These are phyloP conservation scores for Troilus luridus DNA, from an alignment of 2,888 invertebrate species.

Conservation along the genomic window DNA sequence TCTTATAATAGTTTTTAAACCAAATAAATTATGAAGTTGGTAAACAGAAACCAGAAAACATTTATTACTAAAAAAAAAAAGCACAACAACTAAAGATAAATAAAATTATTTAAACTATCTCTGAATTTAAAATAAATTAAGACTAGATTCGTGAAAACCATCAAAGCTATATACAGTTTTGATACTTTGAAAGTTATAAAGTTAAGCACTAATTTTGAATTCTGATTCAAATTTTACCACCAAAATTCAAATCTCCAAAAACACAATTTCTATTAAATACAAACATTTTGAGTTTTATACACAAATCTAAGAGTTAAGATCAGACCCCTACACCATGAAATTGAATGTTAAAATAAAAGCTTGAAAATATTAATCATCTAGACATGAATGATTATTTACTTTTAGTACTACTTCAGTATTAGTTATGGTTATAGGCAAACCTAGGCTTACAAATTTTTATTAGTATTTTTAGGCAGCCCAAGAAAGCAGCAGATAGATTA, in stretches of 20 bases:
- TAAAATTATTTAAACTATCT: not conserved
- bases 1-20: too few relatives aligned
- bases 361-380: not conserved
- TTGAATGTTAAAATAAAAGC: not conserved
- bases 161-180: not conserved
- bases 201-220: not conserved
- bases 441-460: too few relatives aligned
- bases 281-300: not conserved
- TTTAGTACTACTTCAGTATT: not conserved
- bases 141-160: not conserved
- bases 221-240: not conserved
- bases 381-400: not conserved
- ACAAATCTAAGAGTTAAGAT: not conserved
- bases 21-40: too few relatives aligned
- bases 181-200: not conserved
- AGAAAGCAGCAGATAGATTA: too few relatives aligned
- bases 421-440: not conserved
- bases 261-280: not conserved
- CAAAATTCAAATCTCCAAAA: not conserved
- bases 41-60: too few relatives aligned
- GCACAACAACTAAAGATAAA: not conserved
- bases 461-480: too few relatives aligned
- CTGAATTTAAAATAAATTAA: not conserved
- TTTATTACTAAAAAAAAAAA: not conserved
- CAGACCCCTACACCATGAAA: not conserved